A percentile compares a stretch with the other conserved stretches of the same genome.
Conservation (phyloP, 1,140 invertebrate species). For the Macrocentrus cingulum region DNA sequence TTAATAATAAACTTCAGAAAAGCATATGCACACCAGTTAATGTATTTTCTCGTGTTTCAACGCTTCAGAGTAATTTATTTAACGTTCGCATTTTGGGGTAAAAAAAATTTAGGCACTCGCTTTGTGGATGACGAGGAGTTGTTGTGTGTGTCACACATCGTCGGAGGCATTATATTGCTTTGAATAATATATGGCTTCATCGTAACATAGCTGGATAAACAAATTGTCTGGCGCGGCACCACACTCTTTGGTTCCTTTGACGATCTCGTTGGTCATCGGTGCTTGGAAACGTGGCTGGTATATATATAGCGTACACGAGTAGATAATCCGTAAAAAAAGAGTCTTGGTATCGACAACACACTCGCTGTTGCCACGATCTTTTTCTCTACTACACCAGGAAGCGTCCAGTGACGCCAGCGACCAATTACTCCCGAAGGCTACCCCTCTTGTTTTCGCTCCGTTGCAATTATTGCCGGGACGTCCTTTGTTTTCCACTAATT, state of each 20-base stretch:
- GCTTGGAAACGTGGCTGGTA: constrained; percentile 17
- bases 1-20: constrained; percentile 38
- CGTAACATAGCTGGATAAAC: constrained; percentile 6
- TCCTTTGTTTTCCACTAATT: constrained; percentile 44
- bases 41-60: constrained; percentile 21
- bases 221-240: constrained; percentile 20
- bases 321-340: constrained; percentile 27
- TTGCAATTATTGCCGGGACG: constrained; percentile 45
- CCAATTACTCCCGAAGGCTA: constrained; percentile 40
- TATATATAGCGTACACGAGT: constrained; percentile 1
- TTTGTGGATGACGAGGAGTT: too few relatives aligned
- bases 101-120: too few relatives aligned
- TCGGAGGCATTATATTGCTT: background rate
- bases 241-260: constrained; percentile 24
- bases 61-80: background rate
- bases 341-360: constrained; percentile 20
- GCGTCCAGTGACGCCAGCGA: constrained; percentile 28
- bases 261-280: constrained; percentile 1
- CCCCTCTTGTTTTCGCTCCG: constrained; percentile 41
- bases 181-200: constrained; percentile 12
- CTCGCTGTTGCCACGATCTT: background rate
- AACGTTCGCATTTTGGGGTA: too few relatives aligned
- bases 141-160: too few relatives aligned
- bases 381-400: constrained; percentile 16
- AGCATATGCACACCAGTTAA: constrained; percentile 32